These are phyloP conservation scores for Automeris io DNA, from an alignment of 2,888 invertebrate species.

Conservation along the genomic window DNA sequence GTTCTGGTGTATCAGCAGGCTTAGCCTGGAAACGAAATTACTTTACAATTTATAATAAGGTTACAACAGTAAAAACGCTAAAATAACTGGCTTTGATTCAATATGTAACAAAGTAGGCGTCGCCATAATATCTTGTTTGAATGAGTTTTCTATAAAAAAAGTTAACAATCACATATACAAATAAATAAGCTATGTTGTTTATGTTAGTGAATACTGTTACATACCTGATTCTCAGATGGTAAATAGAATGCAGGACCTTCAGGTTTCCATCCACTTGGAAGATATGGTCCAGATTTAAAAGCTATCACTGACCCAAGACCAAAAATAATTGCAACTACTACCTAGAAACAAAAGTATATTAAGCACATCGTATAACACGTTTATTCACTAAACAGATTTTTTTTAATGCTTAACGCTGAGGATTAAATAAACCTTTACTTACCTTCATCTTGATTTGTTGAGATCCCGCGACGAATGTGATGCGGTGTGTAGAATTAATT, in stretches of 20 bases:
- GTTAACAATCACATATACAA: too few relatives aligned
- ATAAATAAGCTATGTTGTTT: too few relatives aligned
- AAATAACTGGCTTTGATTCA: too few relatives aligned
- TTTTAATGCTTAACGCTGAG: neutral
- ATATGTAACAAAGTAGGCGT: too few relatives aligned
- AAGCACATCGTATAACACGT: neutral
- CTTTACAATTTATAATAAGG: too few relatives aligned
- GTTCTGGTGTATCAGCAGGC: constrained; percentile 52
- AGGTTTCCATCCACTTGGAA: constrained; percentile 65
- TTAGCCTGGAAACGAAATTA: constrained; percentile 35
- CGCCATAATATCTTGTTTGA: too few relatives aligned
- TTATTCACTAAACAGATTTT: neutral
- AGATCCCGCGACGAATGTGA: constrained; percentile 38
- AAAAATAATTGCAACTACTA: constrained; percentile 38
- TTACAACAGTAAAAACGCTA: too few relatives aligned
- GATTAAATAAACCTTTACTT: constrained; percentile 11
- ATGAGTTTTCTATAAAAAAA: too few relatives aligned
- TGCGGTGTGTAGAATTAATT: constrained; percentile 15
- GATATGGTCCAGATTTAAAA: constrained; percentile 57
- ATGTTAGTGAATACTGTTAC: too few relatives aligned
- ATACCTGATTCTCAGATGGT: constrained; percentile 52
- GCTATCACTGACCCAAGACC: constrained; percentile 42
- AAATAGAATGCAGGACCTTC: constrained; percentile 56
- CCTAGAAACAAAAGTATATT: constrained; percentile 24
- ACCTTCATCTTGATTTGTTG: constrained; percentile 62